Evolutionary conservation across 2,888 invertebrate genomes (phyloP).

Genomic region (Artemia sp.): DNA sequence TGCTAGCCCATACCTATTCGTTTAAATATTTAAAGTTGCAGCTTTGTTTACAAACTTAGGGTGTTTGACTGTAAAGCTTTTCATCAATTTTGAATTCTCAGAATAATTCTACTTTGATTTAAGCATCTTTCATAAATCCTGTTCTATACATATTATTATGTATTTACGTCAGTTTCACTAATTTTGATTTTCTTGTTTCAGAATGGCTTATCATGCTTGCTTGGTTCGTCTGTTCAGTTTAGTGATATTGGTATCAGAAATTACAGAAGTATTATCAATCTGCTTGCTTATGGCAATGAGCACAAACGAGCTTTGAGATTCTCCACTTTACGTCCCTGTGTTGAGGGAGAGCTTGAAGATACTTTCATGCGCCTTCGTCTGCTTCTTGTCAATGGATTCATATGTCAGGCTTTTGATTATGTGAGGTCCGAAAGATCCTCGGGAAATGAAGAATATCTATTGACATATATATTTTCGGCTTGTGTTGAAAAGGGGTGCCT

Average conservation of each 20-base stretch:
- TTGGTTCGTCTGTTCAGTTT: background rate
- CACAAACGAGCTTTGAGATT: slow-evolving; percentile 5
- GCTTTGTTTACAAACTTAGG: too few species aligned
- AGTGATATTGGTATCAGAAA: background rate
- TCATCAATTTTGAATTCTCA: too few species aligned
- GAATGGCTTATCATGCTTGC: background rate
- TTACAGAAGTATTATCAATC: background rate
- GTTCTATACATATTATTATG: too few species aligned
- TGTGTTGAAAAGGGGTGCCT: slow-evolving; percentile 4
- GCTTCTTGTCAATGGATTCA: background rate
- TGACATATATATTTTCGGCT: background rate
- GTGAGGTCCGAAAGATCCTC: background rate
- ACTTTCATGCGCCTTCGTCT: slow-evolving; percentile 1
- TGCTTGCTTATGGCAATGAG: background rate
- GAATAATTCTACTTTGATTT: too few species aligned
- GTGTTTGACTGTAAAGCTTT: too few species aligned
- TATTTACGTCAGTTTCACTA: too few species aligned
- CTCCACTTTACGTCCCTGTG: slow-evolving; percentile 1
- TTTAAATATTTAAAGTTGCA: too few species aligned
- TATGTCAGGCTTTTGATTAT: background rate
- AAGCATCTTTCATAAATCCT: too few species aligned
- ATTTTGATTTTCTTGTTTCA: background rate
- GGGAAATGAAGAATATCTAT: background rate
- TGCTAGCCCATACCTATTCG: too few species aligned
- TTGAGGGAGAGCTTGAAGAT: background rate